Evolutionary conservation across 2,797 vertebrate genomes (phyloP).

Genomic region (Columba guinea): DNA sequence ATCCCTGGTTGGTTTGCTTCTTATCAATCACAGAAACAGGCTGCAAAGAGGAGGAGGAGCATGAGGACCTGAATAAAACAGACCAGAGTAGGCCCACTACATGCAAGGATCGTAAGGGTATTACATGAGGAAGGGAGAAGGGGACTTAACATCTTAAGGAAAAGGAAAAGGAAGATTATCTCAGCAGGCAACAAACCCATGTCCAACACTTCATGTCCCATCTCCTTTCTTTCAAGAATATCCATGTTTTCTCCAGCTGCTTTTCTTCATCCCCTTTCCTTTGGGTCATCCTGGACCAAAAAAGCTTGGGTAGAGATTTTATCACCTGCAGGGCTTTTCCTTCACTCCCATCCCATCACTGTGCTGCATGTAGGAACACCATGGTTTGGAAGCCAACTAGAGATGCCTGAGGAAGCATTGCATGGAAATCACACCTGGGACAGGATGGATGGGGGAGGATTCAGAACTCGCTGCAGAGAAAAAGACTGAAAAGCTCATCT

Average conservation of each 20-base stretch:
- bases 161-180: too few relatives aligned
- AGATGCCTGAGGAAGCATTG: neutral
- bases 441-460: neutral
- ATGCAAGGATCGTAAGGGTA: neutral
- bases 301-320: neutral
- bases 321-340: neutral
- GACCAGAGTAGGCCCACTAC: neutral
- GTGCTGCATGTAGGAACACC: neutral
- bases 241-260: neutral
- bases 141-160: neutral
- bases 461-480: neutral
- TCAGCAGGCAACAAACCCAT: neutral
- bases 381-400: neutral
- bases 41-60: neutral
- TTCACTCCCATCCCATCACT: neutral
- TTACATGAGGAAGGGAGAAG: neutral
- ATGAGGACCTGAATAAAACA: neutral
- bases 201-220: neutral
- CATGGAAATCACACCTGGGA: neutral
- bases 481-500: neutral
- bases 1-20: neutral
- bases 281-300: neutral
- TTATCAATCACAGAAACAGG: neutral
- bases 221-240: neutral
- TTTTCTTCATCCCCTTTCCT: neutral